Evolutionary conservation across 2,797 vertebrate species (phyloP).

Genomic region (Gobio occitaniae): DNA sequence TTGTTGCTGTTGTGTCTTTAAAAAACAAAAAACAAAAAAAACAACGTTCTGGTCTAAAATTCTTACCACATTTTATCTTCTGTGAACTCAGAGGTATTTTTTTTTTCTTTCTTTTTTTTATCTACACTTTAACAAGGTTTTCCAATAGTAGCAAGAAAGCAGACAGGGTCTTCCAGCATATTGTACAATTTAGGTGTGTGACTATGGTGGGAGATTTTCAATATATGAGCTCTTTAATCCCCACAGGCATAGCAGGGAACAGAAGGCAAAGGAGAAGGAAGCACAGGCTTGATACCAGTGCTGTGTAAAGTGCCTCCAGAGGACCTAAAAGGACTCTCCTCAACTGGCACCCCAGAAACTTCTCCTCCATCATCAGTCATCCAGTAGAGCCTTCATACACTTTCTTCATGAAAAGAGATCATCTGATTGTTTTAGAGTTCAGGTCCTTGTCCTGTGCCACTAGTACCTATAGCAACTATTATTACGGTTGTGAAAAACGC

Average conservation of each 20-base stretch:
- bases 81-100: not conserved
- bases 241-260: slow-evolving; percentile 82
- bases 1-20: not conserved
- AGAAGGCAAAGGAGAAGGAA: slow-evolving; percentile 76
- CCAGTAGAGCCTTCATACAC: slow-evolving; percentile 48
- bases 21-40: not conserved
- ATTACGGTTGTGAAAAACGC: slow-evolving; percentile 66
- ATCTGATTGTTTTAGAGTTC: slow-evolving; percentile 63
- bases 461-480: slow-evolving; percentile 62
- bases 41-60: not conserved
- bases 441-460: slow-evolving; percentile 52
- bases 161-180: not conserved
- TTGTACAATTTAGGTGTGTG: not conserved
- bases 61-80: not conserved
- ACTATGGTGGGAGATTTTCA: not conserved
- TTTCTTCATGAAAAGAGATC: slow-evolving; percentile 60
- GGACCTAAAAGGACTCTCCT: slow-evolving; percentile 69
- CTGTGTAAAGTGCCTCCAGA: slow-evolving; percentile 44
- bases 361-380: slow-evolving; percentile 61
- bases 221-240: slow-evolving; percentile 18
- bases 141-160: not conserved
- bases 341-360: slow-evolving; percentile 51
- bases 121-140: not conserved
- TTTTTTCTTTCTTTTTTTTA: not conserved
- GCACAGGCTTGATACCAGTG: slow-evolving; percentile 68